These are phyloP conservation scores for Ceratosolen solmsi DNA, from an alignment of 1,140 invertebrate species.

Conservation along the genomic window DNA sequence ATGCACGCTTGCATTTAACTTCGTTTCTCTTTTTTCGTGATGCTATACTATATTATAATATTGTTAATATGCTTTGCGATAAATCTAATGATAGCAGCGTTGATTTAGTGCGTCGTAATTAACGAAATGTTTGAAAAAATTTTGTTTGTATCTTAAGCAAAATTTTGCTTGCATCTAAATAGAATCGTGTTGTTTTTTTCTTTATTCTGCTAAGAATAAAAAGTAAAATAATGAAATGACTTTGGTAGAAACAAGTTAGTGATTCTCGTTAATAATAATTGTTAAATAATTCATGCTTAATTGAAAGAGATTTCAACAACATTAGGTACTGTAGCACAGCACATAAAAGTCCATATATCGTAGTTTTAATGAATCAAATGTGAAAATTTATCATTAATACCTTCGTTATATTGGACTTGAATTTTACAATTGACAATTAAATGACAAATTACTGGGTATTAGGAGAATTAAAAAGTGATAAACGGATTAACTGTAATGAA, in stretches of 20 bases:
- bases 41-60: background rate
- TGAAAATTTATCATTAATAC: no score
- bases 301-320: no score
- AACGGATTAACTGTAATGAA: no score
- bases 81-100: slow-evolving; percentile 8
- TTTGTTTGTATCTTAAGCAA: background rate
- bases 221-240: background rate
- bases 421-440: no score
- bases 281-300: no score
- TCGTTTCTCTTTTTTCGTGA: slow-evolving; percentile 22
- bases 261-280: background rate
- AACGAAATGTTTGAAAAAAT: background rate
- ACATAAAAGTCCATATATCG: background rate
- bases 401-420: no score
- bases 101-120: slow-evolving; percentile 14
- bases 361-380: background rate
- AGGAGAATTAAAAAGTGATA: no score
- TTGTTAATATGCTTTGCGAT: slow-evolving; percentile 29
- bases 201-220: slow-evolving; percentile 6
- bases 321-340: background rate
- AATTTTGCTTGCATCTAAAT: no score
- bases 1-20: slow-evolving; percentile 61
- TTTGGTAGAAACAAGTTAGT: slow-evolving; percentile 18
- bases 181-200: no score
- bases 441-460: no score